phyloP scores from a whole-genome alignment of 2,797 vertebrate genomes.

The Sarcophilus harrisii region DNA sequence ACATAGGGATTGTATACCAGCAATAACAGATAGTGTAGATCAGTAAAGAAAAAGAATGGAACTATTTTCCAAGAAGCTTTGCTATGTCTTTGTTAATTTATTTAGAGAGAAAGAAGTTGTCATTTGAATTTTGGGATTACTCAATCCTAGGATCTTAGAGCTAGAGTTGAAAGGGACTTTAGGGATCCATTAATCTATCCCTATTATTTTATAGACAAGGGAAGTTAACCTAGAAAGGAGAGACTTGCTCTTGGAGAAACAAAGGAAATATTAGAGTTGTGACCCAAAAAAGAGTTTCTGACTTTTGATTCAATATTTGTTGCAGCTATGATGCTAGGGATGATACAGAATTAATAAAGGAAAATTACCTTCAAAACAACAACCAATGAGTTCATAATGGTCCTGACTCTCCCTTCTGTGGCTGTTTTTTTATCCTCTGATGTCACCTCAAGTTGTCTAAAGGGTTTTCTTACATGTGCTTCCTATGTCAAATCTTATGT shows the following conservation, averaged over 20 bases:
- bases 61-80: background rate
- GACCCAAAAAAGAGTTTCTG: background rate
- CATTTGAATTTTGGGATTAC: background rate
- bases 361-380: background rate
- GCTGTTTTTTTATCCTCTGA: background rate
- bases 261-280: background rate
- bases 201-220: background rate
- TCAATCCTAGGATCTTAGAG: background rate
- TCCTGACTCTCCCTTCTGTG: background rate
- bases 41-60: background rate
- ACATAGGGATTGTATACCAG: background rate
- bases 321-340: background rate
- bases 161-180: background rate
- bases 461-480: background rate
- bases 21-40: background rate
- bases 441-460: background rate
- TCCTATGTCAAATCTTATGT: background rate
- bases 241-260: background rate
- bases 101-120: background rate
- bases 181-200: background rate
- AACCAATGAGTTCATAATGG: background rate
- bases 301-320: background rate
- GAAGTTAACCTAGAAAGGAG: background rate
- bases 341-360: background rate
- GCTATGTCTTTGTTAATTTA: background rate